phyloP scores from a whole-genome alignment of 2,113 vertebrate genomes.

The Syngnathus typhle region DNA sequence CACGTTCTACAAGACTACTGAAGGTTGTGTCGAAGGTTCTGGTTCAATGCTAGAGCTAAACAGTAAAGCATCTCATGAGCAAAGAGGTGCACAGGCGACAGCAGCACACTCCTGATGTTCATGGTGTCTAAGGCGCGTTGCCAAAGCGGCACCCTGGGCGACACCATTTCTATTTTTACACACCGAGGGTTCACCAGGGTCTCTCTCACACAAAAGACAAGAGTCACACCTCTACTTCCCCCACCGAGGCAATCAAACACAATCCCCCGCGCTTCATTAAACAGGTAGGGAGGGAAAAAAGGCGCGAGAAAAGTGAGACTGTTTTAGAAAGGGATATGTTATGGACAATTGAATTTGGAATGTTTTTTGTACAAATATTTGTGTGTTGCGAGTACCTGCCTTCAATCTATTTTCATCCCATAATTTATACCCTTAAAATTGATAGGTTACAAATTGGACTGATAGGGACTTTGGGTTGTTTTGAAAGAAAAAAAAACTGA shows the following conservation, averaged over 20 bases:
- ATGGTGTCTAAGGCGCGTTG: slow-evolving; percentile 57
- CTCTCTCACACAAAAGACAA: slow-evolving; percentile 5
- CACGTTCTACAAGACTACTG: not conserved
- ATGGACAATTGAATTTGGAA: not conserved
- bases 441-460: too few species aligned
- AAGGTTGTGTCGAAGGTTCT: not conserved
- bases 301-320: slow-evolving; percentile 15
- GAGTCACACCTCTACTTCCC: slow-evolving; percentile 3
- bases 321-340: not conserved
- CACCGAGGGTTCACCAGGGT: slow-evolving; percentile 41
- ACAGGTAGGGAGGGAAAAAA: slow-evolving; percentile 13
- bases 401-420: not conserved
- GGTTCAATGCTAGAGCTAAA: not conserved
- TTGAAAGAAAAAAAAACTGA: too few species aligned
- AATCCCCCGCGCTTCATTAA: slow-evolving; percentile 15
- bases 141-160: slow-evolving; percentile 62
- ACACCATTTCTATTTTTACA: slow-evolving; percentile 62
- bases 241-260: slow-evolving; percentile 17
- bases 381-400: not conserved
- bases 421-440: too few species aligned
- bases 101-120: not conserved
- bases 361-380: not conserved
- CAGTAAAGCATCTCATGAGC: slow-evolving; percentile 19
- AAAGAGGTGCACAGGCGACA: slow-evolving; percentile 37
- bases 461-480: too few species aligned